Conservation (phyloP, 2,888 invertebrate genomes). For the Neuroscelio doddi region DNA sequence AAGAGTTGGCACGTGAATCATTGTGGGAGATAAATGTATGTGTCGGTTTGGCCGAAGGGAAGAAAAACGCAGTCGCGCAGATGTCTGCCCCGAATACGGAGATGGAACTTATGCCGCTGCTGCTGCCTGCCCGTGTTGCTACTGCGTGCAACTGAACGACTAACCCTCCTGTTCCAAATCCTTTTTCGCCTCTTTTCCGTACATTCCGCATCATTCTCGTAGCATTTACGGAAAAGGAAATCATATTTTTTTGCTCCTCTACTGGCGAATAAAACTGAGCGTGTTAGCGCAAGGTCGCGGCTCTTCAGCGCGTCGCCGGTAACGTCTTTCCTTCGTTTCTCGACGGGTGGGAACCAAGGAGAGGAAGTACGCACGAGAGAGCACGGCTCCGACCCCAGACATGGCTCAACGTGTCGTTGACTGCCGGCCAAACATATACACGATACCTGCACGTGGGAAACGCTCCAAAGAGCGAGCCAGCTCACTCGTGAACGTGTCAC, state of each 20-base stretch:
- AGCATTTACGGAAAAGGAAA: constrained; percentile 21
- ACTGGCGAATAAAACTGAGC: constrained; percentile 13
- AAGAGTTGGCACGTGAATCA: constrained; percentile 33
- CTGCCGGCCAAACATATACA: constrained; percentile 56
- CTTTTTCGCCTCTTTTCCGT: constrained; percentile 34
- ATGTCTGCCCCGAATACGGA: constrained; percentile 48
- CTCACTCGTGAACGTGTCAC: constrained; percentile 21
- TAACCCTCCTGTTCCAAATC: too few relatives aligned
- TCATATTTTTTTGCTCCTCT: constrained; percentile 22
- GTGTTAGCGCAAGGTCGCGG: constrained; percentile 35
- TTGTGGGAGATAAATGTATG: constrained; percentile 41
- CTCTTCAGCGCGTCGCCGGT: constrained; percentile 26
- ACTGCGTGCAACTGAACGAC: too few relatives aligned
- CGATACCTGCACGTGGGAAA: constrained; percentile 62
- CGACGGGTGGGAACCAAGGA: constrained; percentile 59
- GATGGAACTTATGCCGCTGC: constrained; percentile 19
- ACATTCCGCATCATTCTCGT: constrained; percentile 32
- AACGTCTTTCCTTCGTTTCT: constrained; percentile 48
- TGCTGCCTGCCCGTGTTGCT: too few relatives aligned
- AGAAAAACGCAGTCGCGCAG: constrained; percentile 52
- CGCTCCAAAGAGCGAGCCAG: constrained; percentile 16
- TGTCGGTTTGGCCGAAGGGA: constrained; percentile 29
- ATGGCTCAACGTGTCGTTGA: constrained; percentile 60
- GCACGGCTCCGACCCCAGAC: constrained; percentile 59
- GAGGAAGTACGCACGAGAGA: constrained; percentile 64